phyloP scores from a whole-genome alignment of 2,888 invertebrate species.

The Caprella mutica region DNA sequence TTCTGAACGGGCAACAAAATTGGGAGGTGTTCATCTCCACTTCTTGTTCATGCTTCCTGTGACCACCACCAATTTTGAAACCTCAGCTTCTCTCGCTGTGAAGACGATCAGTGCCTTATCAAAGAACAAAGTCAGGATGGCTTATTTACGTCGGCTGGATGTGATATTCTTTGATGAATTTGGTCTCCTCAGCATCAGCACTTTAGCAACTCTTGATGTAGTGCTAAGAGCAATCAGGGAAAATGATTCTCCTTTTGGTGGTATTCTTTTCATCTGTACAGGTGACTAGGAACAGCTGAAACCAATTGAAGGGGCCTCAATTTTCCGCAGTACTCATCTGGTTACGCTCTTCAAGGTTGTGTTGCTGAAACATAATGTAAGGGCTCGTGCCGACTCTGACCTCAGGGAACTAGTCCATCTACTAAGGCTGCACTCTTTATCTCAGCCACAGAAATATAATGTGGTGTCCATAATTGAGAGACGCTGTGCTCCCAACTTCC shows the following conservation, averaged over 20 bases:
- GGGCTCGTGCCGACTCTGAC: too few species aligned
- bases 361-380: too few species aligned
- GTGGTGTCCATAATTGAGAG: too few species aligned
- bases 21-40: constrained; percentile 3
- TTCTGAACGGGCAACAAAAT: neutral
- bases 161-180: neutral
- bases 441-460: too few species aligned
- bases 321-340: too few species aligned
- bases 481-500: too few species aligned
- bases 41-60: too few species aligned
- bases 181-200: neutral
- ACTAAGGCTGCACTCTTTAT: too few species aligned
- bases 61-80: too few species aligned
- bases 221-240: neutral
- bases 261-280: neutral
- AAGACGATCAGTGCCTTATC: neutral
- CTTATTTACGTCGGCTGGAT: neutral
- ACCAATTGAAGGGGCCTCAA: neutral
- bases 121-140: neutral
- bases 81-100: too few species aligned
- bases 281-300: neutral
- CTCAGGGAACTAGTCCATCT: too few species aligned
- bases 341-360: too few species aligned
- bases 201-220: neutral
- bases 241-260: neutral